Evolutionary conservation across 2,888 invertebrate species (phyloP).

Genomic region (Drosophila sordidapex): DNA sequence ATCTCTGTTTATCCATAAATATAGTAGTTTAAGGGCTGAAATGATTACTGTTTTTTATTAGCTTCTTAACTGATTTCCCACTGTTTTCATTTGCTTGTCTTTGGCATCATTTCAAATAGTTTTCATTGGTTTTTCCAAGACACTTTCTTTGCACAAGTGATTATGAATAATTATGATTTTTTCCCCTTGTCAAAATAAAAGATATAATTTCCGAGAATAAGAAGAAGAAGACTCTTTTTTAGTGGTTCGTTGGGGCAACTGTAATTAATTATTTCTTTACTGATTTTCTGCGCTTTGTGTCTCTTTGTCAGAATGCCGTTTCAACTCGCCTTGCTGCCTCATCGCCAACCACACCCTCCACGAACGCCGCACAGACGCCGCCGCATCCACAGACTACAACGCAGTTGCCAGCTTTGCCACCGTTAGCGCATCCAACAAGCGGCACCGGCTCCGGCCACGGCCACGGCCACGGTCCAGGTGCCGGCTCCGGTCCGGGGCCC

Average conservation of each 20-base stretch:
- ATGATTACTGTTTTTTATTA: neutral
- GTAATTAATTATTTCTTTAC: neutral
- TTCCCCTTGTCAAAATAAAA: neutral
- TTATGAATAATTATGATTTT: neutral
- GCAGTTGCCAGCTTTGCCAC: constrained; percentile 60
- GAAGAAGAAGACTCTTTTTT: neutral
- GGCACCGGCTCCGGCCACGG: constrained; percentile 44
- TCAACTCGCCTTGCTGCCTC: constrained; percentile 90
- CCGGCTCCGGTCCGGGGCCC: constrained; percentile 49
- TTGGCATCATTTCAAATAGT: neutral
- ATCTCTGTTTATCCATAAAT: neutral
- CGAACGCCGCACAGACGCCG: constrained; percentile 85
- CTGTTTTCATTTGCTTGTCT: too few species aligned
- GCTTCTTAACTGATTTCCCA: neutral
- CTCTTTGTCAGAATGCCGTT: constrained; percentile 85
- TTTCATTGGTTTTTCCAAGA: neutral
- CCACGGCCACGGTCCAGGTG: constrained; percentile 24
- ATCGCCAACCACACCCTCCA: constrained; percentile 86
- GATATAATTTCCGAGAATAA: neutral
- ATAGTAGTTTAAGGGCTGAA: too few species aligned
- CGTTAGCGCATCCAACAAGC: constrained; percentile 68
- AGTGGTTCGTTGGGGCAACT: neutral
- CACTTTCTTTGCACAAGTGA: neutral
- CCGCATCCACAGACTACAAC: constrained; percentile 79
- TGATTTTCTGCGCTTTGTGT: neutral